These are phyloP conservation scores for Sebastes taczanowskii DNA, from an alignment of 2,797 vertebrate species.

Conservation along the genomic window DNA sequence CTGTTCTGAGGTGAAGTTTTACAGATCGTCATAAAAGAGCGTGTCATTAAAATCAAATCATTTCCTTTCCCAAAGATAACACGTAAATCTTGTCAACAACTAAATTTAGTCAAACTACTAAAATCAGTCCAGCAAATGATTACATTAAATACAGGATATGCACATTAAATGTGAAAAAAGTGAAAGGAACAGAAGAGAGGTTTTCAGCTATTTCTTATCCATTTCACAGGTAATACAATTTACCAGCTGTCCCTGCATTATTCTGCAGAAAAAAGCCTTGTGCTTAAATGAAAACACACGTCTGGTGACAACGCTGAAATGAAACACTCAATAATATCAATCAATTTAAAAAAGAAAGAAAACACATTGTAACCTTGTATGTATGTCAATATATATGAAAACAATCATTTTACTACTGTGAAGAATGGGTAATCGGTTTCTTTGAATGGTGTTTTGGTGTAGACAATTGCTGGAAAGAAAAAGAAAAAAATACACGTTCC, in stretches of 20 bases:
- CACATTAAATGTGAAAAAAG: neutral
- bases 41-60: neutral
- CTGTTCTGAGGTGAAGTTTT: neutral
- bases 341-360: neutral
- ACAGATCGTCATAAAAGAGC: neutral
- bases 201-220: neutral
- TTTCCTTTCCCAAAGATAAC: neutral
- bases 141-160: neutral
- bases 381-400: neutral
- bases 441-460: neutral
- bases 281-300: neutral
- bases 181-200: neutral
- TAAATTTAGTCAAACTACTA: neutral
- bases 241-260: neutral
- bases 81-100: neutral
- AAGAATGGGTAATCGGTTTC: neutral
- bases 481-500: neutral
- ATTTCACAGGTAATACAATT: neutral
- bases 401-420: neutral
- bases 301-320: neutral
- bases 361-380: neutral
- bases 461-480: neutral
- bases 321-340: slow-evolving; percentile 6
- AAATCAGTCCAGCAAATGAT: neutral
- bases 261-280: neutral